Conservation (phyloP, 2,797 vertebrate genomes). For the Hafferia zeledoni region DNA sequence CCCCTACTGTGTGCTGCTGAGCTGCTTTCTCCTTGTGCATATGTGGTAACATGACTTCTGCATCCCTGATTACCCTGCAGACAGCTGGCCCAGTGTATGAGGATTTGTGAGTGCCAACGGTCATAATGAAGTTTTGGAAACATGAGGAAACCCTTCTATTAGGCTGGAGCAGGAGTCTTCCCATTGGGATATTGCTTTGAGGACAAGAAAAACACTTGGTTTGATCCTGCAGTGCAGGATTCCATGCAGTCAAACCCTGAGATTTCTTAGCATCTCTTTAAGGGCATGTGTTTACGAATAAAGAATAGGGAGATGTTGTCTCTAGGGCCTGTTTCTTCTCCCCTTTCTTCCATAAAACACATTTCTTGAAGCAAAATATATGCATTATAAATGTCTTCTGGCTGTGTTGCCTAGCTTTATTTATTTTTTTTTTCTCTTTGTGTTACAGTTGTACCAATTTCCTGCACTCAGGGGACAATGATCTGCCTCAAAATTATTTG, state of each 20-base stretch:
- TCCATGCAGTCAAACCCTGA: background rate
- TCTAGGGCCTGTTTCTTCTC: background rate
- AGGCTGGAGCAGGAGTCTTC: background rate
- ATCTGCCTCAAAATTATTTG: conserved; percentile 17
- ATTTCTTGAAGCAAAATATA: background rate
- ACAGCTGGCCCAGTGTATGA: background rate
- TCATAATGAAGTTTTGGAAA: background rate
- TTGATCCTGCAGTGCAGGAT: background rate
- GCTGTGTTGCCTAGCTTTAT: background rate
- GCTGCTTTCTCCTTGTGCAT: background rate
- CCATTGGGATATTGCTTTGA: background rate
- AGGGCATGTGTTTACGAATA: background rate
- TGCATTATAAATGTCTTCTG: conserved; percentile 5
- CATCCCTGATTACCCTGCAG: background rate
- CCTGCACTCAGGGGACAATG: background rate
- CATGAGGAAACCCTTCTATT: background rate
- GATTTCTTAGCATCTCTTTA: background rate
- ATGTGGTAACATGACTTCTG: rapidly evolving
- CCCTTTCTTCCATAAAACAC: background rate
- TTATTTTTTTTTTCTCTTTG: background rate
- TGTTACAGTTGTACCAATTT: background rate
- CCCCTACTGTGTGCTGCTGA: background rate
- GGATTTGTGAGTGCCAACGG: background rate
- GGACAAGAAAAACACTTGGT: background rate
- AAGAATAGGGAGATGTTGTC: background rate